These are phyloP conservation scores for Drosophila repletoides DNA, from an alignment of 1,140 invertebrate species.

Conservation along the genomic window DNA sequence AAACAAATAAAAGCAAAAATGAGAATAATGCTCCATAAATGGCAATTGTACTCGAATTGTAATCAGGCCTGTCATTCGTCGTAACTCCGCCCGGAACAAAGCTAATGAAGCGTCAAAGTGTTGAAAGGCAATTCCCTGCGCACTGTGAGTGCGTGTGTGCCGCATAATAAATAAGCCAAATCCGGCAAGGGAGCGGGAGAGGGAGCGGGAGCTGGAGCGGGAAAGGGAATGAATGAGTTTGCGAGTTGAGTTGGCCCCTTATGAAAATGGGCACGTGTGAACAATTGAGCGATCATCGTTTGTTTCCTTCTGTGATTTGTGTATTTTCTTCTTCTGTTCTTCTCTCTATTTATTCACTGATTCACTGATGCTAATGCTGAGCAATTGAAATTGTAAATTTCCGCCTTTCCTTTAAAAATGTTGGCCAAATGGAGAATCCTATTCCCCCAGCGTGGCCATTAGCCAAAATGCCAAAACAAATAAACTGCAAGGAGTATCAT, in stretches of 20 bases:
- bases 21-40: conserved; percentile 9
- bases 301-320: conserved; percentile 37
- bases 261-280: conserved; percentile 36
- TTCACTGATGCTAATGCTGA: conserved; percentile 9
- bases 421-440: conserved; percentile 8
- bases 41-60: conserved; percentile 43
- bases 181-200: conserved; percentile 19
- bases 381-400: conserved; percentile 8
- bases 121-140: conserved; percentile 41
- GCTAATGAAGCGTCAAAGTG: conserved; percentile 71
- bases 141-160: conserved; percentile 12
- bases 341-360: conserved; percentile 25
- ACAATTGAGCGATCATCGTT: conserved; percentile 56
- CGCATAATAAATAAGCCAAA: conserved; percentile 48
- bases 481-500: conserved; percentile 36
- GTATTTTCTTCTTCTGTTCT: neutral
- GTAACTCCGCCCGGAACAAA: neutral
- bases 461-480: conserved; percentile 35
- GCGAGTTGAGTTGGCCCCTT: conserved; percentile 20
- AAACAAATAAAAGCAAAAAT: no score
- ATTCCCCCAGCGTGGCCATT: conserved; percentile 21
- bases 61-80: conserved; percentile 27
- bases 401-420: neutral
- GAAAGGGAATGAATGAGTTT: no score
- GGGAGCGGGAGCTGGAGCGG: no score